Evolutionary conservation across 1,140 invertebrate genomes (phyloP).

Genomic region (Cydia splendana): DNA sequence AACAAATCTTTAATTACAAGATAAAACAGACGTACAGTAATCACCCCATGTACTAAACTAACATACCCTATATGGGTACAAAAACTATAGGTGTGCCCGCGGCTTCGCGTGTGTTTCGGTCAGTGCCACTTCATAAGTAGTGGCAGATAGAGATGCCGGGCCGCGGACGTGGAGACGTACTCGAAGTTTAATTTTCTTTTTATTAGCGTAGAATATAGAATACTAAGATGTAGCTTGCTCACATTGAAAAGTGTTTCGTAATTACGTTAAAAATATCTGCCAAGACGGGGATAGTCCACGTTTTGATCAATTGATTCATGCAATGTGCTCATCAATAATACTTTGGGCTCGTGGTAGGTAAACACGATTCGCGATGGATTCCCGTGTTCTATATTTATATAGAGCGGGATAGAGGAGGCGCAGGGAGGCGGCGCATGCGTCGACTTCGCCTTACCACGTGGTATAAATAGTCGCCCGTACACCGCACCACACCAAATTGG

Average conservation of each 20-base stretch:
- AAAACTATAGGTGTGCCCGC: too few species aligned
- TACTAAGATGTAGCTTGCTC: neutral
- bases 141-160: too few species aligned
- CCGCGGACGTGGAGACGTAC: too few species aligned
- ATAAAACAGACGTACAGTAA: too few species aligned
- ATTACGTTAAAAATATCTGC: constrained; percentile 6
- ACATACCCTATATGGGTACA: too few species aligned
- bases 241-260: neutral
- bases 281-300: neutral
- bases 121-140: too few species aligned
- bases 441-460: constrained; percentile 46
- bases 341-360: constrained; percentile 41
- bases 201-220: neutral
- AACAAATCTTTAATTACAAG: too few species aligned
- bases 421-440: constrained; percentile 25
- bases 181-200: neutral
- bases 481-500: constrained; percentile 65
- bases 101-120: too few species aligned
- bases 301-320: constrained; percentile 35
- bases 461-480: constrained; percentile 67
- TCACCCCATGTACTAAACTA: too few species aligned
- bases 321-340: constrained; percentile 37
- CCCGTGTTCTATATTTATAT: constrained; percentile 65
- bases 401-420: constrained; percentile 45
- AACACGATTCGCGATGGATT: constrained; percentile 60